Evolutionary conservation across 2,113 vertebrate genomes (phyloP).

Genomic region (Otocyon megalotis): DNA sequence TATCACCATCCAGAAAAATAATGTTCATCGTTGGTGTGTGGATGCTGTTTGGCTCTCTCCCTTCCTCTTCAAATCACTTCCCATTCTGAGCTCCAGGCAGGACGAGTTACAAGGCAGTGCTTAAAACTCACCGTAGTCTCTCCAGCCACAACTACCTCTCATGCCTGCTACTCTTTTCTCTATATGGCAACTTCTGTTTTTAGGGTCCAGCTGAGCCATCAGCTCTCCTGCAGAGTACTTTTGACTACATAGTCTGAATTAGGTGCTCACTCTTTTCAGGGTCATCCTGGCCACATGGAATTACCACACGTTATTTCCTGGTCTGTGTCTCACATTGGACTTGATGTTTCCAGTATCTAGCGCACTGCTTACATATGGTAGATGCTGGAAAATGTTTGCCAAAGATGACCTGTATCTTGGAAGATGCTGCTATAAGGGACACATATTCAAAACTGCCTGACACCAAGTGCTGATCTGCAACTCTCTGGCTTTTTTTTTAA

Average conservation of each 20-base stretch:
- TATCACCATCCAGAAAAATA: background rate
- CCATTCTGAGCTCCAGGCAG: background rate
- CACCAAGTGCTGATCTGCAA: background rate
- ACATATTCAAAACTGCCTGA: background rate
- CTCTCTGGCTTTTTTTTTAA: background rate
- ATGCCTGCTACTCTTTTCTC: background rate
- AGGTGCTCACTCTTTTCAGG: background rate
- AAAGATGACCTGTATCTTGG: background rate
- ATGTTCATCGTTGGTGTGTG: background rate
- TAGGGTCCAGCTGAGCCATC: background rate
- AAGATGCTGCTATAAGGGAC: background rate
- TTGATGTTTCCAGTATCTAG: background rate
- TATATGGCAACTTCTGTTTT: background rate
- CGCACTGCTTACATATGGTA: background rate
- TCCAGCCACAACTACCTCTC: background rate
- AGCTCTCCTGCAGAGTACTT: conserved; percentile 6
- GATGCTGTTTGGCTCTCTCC: background rate
- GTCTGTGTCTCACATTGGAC: background rate
- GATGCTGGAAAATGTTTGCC: background rate
- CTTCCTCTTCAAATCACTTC: background rate
- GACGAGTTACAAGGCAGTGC: background rate
- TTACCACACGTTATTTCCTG: background rate
- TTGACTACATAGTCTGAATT: background rate
- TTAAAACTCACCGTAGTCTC: background rate
- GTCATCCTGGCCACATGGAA: background rate